Conservation (phyloP, 2,113 vertebrate species). For the Solenodon paradoxus region DNA sequence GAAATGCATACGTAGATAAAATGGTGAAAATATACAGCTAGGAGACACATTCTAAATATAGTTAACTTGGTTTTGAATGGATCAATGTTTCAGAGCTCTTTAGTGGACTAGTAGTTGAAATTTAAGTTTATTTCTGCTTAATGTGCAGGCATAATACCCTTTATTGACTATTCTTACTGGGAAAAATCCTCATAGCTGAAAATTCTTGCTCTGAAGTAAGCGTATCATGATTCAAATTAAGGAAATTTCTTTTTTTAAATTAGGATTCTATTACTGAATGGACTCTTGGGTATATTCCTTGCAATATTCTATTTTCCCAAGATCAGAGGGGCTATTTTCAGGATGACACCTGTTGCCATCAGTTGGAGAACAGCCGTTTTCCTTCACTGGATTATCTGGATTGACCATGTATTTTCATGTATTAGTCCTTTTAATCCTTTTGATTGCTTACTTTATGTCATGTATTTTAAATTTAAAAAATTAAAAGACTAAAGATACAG, state of each 20-base stretch:
- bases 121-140: conserved; percentile 23
- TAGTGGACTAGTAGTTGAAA: background rate
- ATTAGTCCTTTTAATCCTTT: background rate
- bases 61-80: background rate
- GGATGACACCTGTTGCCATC: conserved; percentile 8
- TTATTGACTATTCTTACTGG: background rate
- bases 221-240: background rate
- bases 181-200: background rate
- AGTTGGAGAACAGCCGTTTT: background rate
- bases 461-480: background rate
- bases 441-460: background rate
- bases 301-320: background rate
- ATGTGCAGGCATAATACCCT: background rate
- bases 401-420: background rate
- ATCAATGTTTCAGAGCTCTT: background rate
- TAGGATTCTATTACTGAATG: background rate
- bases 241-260: background rate
- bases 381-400: background rate
- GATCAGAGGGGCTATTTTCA: conserved; percentile 10
- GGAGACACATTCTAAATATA: background rate
- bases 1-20: background rate
- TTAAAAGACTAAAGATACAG: background rate
- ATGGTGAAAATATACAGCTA: background rate
- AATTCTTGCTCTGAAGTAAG: background rate
- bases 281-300: background rate